Conservation (phyloP, 2,113 vertebrate genomes). For the Oncorhynchus nerka region DNA sequence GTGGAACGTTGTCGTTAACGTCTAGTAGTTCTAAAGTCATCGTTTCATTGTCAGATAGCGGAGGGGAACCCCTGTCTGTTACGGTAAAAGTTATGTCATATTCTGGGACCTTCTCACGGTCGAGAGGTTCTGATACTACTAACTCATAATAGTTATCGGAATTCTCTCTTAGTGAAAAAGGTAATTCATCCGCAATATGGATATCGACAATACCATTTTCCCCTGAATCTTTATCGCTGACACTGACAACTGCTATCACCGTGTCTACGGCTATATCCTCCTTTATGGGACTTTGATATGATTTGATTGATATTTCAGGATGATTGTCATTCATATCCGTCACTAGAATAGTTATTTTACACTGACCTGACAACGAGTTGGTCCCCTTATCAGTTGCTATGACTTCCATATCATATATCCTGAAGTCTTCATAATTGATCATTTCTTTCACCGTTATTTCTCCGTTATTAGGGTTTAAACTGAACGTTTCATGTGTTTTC, state of each 20-base stretch:
- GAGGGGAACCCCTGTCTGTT: constrained; percentile 57
- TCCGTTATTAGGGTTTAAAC: constrained; percentile 66
- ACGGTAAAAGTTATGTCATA: constrained; percentile 65
- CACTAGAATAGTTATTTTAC: constrained; percentile 67
- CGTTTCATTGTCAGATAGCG: constrained; percentile 57
- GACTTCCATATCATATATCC: constrained; percentile 61
- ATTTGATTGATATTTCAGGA: constrained; percentile 70
- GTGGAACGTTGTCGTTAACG: constrained; percentile 47
- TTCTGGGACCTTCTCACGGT: constrained; percentile 60
- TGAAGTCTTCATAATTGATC: constrained; percentile 74
- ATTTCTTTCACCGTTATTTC: constrained; percentile 65
- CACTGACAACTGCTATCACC: constrained; percentile 69
- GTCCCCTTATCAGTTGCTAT: constrained; percentile 62
- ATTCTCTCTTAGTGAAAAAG: constrained; percentile 55
- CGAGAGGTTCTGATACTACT: constrained; percentile 53
- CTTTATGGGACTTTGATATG: constrained; percentile 58
- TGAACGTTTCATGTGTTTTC: constrained; percentile 59
- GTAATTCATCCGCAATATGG: constrained; percentile 46
- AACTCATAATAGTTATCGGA: constrained; percentile 71
- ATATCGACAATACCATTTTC: constrained; percentile 64
- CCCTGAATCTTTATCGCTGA: constrained; percentile 66
- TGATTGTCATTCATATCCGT: constrained; percentile 74
- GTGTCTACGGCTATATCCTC: constrained; percentile 55
- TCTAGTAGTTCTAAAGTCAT: constrained; percentile 57
- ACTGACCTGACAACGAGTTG: constrained; percentile 55